Evolutionary conservation across 2,888 invertebrate genomes (phyloP), one percentile per base, ranked within the genome.

Genomic region (Hoplodrina blanda): DNA sequence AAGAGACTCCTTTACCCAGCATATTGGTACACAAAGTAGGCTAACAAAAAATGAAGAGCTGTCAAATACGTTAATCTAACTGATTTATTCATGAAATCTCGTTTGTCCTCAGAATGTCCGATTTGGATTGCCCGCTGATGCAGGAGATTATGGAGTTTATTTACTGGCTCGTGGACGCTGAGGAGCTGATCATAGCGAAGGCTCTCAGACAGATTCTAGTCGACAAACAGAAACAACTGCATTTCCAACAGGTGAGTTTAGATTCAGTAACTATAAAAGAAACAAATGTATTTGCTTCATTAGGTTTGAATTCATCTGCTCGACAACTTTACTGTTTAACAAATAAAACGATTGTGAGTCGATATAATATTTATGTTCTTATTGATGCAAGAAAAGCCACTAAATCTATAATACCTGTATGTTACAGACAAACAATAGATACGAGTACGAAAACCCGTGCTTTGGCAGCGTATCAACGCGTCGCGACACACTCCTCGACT

Each of bases 141-240:
- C 97, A 98, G 90, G 97, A 97, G 77, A 96, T 99, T 78, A 98
- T 98, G 97, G 98, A 98, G 88, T 99, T 99, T 90, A 99, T 99
- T 60, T 99, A 99, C 91, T 98, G 99, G 93, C 96, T 99, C 74
- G 98, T 99, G 62, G 98, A 98, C 84, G 98, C 98, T 63, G 99
- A 99, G 59, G 99, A 99, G 91, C 96, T 99, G 68, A 98, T 98
- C 44, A 97, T 99, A 95, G 99, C 99, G 19, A 98, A 98, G 93
- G 97, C 98, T 33, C 93, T 99, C 67, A 96, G 99, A 81, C 98
- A 98, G 85, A 99, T 99, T 93, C 97, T 99, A 82, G 97, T 99
- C 75, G 99, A 99, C 90, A 99, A 99, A 93, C 98, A 97, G 89
- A 93, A 97, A 88, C 94, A 96, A 82, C 93, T 97, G 88, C 94